Base-by-base conservation (phyloP, 2,113 vertebrate genomes). In the Argyrosomus japonicus region DNA sequence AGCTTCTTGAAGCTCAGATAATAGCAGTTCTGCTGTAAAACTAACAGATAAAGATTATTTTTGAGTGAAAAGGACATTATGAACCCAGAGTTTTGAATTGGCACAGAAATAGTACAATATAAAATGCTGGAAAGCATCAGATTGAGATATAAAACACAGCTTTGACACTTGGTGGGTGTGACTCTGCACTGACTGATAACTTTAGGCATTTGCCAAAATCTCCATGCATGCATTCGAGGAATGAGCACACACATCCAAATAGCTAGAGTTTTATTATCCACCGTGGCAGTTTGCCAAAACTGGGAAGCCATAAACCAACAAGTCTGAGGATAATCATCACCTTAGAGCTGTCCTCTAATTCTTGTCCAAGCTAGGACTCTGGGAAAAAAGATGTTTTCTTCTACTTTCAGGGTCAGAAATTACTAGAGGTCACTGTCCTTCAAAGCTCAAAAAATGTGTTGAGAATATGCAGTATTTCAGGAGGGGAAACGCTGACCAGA, bases 1-100 rank as follows among this genome's bases (percentile, higher is more conserved):
- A 83, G 62, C 69, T 69, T 82, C 77, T 87, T 80, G 58, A 60
- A 61, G 77, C 65, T 87, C 36, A 77, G 73, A 84, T 72, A 56
- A 79, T 54, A 51, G 53, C 29, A 25, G 40, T 11, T 70, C 40
- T 77, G 48, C 61, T 80, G 68, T 68, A 54, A 77, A 80, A 82
- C 69, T 67, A 60, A 79, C 78, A 81, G 45, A 77, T 67, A 78
- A 80, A 67, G 65, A 80, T 78, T 56, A 77, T 62, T 54, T 68
- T 53, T 56, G 61, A 84, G 47, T 61, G 53, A 78, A 76, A 75
- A 40, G 32, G 71, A 87, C 36, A 75, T 81, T 47, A 48, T 75
- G 75, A 77, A 85, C 50, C 29, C 57, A 27, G 67, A 15, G n/a
- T 25, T 71, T 60, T 67, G 27, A 73, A 53, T 17, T 29, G 36